Conservation (phyloP, 1,140 invertebrate genomes). For the Bicyclus anynana region DNA sequence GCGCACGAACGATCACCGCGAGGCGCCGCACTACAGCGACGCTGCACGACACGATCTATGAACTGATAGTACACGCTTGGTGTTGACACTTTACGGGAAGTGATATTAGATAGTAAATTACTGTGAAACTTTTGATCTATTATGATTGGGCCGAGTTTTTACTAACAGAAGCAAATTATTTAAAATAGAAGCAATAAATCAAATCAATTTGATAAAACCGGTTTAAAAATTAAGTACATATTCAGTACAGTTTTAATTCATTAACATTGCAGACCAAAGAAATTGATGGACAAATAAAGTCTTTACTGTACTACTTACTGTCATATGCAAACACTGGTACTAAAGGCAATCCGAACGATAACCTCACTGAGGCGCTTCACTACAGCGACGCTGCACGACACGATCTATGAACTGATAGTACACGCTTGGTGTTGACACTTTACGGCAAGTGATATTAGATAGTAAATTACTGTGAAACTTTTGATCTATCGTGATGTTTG, state of each 20-base stretch:
- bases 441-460: constrained; percentile 47
- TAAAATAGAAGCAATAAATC: too few species aligned
- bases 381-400: background rate
- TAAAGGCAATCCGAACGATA: too few species aligned
- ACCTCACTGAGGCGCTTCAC: background rate
- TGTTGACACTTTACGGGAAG: constrained; percentile 31
- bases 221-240: too few species aligned
- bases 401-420: constrained; percentile 13
- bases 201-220: too few species aligned
- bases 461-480: constrained; percentile 23
- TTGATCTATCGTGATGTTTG: constrained; percentile 14
- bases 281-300: too few species aligned
- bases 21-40: background rate
- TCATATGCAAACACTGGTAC: too few species aligned
- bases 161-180: too few species aligned
- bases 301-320: too few species aligned
- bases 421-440: constrained; percentile 21
- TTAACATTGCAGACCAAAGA: too few species aligned
- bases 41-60: constrained; percentile 4
- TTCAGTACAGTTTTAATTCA: too few species aligned
- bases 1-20: background rate
- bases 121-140: constrained; percentile 18
- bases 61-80: constrained; percentile 17
- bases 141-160: constrained; percentile 3
- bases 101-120: constrained; percentile 43